Base-by-base conservation (phyloP, 92 coral and sea anemone species). In the Blastomussa wellsi region DNA sequence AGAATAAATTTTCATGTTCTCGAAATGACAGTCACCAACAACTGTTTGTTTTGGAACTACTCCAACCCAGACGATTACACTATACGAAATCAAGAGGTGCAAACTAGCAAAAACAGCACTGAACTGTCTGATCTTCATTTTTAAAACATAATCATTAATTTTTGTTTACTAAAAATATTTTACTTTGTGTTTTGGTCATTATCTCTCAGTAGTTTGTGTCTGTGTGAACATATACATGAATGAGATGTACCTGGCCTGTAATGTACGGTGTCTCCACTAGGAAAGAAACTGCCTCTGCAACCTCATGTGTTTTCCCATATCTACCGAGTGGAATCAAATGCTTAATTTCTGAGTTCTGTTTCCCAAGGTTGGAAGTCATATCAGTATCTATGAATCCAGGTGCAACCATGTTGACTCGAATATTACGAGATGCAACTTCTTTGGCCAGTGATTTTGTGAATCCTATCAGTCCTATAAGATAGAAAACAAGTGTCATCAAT, bases 401-500 rank as follows among this genome's bases (percentile, higher is more conserved):
- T 29, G 90, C 97, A 62, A 91, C 91, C 77, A 93, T 90, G 79
- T 93, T 93, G 36, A 93, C 91, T 51, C 91, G 60, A 44, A 93
- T 73, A 33, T 91, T 87, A 39, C 90, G 78, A 49, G 91, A 81
- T 15, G 91, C 91, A 42, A 93, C 91, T 76, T 93, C 97, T 74
- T 91, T 93, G 38, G 97, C 94, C 42, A 93, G 48, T 62, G 97
- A 93, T 77, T 89, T 93, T 57, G 94, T 93, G 81, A 93, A 93
- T 53, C 97, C 94, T 20, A 93, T 76, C 60, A 91, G 89, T 16
- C 97, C 97, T 93, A 37, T 2, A 35, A 13, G 7, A 70, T 31
- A 39, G 36, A 24, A 19, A 39, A 38, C 13, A 38, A 38, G 76
- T 72, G 52, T 72, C 49, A 44, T 44, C 11, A 44, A 44, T 3